Percentiles rank a stretch among this genome's conserved stretches.
Conservation (phyloP, 2,113 vertebrate genomes). For the Spermophilus dauricus region DNA sequence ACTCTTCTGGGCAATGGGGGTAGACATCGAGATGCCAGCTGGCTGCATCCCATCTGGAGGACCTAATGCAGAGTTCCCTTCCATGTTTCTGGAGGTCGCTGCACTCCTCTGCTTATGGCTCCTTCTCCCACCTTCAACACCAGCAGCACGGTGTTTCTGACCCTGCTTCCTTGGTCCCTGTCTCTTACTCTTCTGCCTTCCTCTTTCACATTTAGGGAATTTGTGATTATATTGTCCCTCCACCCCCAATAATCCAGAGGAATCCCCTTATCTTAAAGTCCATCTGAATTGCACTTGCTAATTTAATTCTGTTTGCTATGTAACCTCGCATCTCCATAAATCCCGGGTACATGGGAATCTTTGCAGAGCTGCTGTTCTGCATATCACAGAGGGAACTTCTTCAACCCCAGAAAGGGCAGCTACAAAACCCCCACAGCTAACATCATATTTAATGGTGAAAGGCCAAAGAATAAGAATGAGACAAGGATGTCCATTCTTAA, state of each 20-base stretch:
- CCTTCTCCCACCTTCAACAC: background rate
- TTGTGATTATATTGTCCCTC: background rate
- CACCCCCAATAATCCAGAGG: background rate
- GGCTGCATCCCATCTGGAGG: background rate
- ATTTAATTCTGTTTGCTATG: background rate
- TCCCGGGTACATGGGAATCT: background rate
- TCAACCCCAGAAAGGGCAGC: background rate
- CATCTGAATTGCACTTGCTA: background rate
- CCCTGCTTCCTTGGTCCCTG: background rate
- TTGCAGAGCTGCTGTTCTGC: background rate
- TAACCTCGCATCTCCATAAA: background rate
- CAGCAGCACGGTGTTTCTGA: background rate
- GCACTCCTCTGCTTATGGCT: background rate
- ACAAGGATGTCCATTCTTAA: background rate
- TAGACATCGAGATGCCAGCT: background rate
- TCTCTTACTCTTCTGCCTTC: background rate
- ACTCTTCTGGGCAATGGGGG: background rate
- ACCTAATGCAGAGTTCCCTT: background rate
- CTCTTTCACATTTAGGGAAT: background rate
- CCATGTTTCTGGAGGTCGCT: background rate
- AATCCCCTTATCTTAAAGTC: background rate
- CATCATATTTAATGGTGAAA: background rate
- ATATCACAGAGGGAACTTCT: background rate
- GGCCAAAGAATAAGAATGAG: background rate
- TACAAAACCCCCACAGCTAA: background rate